Base-by-base conservation (phyloP, 2,797 vertebrate species). In the Coccyzus lansbergi region DNA sequence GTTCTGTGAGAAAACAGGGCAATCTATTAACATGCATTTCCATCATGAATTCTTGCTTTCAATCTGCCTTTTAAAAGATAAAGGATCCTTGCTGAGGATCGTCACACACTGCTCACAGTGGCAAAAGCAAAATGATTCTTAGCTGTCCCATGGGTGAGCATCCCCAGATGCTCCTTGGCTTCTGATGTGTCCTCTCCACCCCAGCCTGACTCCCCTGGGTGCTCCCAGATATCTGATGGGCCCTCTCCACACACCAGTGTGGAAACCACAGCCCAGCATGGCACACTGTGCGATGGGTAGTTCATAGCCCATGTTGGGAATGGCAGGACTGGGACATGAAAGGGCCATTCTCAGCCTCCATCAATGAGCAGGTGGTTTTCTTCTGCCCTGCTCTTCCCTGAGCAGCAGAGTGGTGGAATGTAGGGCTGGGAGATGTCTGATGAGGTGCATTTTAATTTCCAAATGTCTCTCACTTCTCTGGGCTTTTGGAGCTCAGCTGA, bases 101-200 rank as follows among this genome's bases (percentile, higher is more conserved):
- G 52, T 24, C 1, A 0, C 26, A 9, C 0, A 1, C 52, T 17
- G 55, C 44, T 71, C 60, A 16, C 65, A 55, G 56, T 21, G 46
- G 22, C n/a, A 40, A 29, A 21, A 63, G 40, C 40, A 10, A 28
- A 13, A n/a, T 2, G 22, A 40, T 84, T 25, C 56, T 46, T 44
- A 31, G 68, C 63, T 60, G 31, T 25, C 33, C 58, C n/a, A 9
- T 1, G 7, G 46, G 4, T 8, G 72, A 83, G 29, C 52, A 46
- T 44, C 42, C 44, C 12, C 42, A 44, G 42, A 44, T 44, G 42
- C 18, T 44, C 18, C 18, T 16, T 44, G 12, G 42, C 42, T 44
- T 44, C 42, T 44, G 42, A 44, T 44, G 18, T 44, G 42, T 44
- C 42, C 18, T 44, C 42, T 14, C 42, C 42, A 42, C 42, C 42